Percentiles rank a stretch among this genome's conserved stretches.
These are phyloP conservation scores for Plectrocnemia conspersa DNA, from an alignment of 1,140 invertebrate genomes.

Conservation along the genomic window DNA sequence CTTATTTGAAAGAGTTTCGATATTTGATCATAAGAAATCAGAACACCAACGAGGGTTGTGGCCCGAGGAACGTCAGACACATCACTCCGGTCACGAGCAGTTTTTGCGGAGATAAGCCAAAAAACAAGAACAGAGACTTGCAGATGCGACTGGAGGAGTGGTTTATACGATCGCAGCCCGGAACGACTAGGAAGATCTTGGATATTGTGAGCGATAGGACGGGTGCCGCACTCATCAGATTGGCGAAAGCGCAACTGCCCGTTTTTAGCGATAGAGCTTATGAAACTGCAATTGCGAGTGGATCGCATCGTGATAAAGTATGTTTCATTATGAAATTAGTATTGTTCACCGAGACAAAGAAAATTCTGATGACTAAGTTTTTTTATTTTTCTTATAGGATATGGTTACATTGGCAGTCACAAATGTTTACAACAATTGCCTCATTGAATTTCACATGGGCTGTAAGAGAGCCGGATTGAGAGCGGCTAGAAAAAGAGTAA, in stretches of 20 bases:
- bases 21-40: constrained; percentile 37
- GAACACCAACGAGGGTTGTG: constrained; percentile 37
- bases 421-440: constrained; percentile 6
- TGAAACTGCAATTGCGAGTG: background rate
- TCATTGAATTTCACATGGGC: constrained; percentile 5
- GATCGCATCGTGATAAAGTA: too few species aligned
- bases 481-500: constrained; percentile 3
- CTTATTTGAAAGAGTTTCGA: constrained; percentile 42
- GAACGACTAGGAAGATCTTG: constrained; percentile 3
- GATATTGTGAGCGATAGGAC: constrained; percentile 28
- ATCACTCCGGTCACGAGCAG: constrained; percentile 47
- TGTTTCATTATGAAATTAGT: too few species aligned
- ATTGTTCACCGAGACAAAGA: too few species aligned
- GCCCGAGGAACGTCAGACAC: constrained; percentile 42
- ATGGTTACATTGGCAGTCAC: background rate
- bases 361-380: too few species aligned
- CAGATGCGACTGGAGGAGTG: constrained; percentile 37
- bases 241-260: constrained; percentile 19
- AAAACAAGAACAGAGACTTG: constrained; percentile 45
- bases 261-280: constrained; percentile 9
- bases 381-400: constrained; percentile 5
- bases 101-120: constrained; percentile 40
- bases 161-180: constrained; percentile 27
- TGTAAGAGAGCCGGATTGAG: constrained; percentile 5
- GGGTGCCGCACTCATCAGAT: constrained; percentile 19